phyloP scores from a whole-genome alignment of 1,140 invertebrate species.

The Pseudoatta argentina region DNA sequence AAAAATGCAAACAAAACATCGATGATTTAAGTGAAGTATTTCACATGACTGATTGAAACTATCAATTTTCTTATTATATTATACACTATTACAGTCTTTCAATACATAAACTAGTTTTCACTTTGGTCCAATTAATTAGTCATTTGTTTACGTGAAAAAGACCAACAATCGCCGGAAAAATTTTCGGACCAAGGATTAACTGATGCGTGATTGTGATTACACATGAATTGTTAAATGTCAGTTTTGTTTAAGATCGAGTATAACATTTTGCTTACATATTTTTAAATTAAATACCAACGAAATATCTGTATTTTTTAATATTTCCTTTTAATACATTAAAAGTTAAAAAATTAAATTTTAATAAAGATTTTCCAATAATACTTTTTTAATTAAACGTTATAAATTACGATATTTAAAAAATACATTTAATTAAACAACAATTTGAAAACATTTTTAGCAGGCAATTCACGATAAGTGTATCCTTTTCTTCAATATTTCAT shows the following conservation, averaged over 20 bases:
- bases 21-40: slow-evolving; percentile 18
- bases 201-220: background rate
- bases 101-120: slow-evolving; percentile 50
- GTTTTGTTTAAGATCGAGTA: background rate
- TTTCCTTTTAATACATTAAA: background rate
- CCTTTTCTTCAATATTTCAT: background rate
- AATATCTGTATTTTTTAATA: background rate
- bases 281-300: background rate
- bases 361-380: background rate
- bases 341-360: background rate
- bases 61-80: slow-evolving; percentile 34
- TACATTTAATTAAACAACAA: background rate
- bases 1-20: slow-evolving; percentile 16
- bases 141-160: slow-evolving; percentile 26
- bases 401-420: background rate
- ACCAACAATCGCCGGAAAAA: slow-evolving; percentile 53
- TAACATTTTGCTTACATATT: background rate
- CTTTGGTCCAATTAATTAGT: slow-evolving; percentile 38
- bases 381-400: background rate
- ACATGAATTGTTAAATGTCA: slow-evolving; percentile 23
- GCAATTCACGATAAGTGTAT: background rate
- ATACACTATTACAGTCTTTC: slow-evolving; percentile 21
- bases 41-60: slow-evolving; percentile 34
- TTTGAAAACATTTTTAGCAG: background rate
- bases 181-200: slow-evolving; percentile 50